Conservation (phyloP, 2,113 vertebrate genomes). For the Neoarius graeffei region DNA sequence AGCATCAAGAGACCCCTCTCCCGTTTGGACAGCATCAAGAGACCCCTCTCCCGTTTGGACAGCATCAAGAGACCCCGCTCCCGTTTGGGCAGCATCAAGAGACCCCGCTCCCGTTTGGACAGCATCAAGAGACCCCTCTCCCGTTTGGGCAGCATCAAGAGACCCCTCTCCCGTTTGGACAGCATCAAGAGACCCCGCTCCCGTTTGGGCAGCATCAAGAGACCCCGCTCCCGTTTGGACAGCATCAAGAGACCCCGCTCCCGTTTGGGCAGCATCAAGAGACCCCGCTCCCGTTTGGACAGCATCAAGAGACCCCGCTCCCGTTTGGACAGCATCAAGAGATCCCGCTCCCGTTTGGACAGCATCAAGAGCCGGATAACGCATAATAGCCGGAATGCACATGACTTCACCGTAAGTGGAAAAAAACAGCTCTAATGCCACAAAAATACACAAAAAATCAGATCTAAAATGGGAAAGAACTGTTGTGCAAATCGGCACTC, state of each 20-base stretch:
- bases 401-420: too few relatives aligned
- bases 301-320: not conserved
- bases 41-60: too few relatives aligned
- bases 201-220: not conserved
- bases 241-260: too few relatives aligned
- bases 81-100: too few relatives aligned
- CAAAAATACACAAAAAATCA: too few relatives aligned
- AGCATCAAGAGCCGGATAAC: not conserved
- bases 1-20: too few relatives aligned
- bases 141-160: not conserved
- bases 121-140: not conserved
- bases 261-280: not conserved
- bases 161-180: not conserved
- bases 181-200: not conserved
- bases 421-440: too few relatives aligned
- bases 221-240: not conserved
- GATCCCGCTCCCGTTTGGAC: not conserved
- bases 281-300: not conserved
- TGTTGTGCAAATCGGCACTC: too few relatives aligned
- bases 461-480: too few relatives aligned
- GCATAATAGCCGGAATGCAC: too few relatives aligned
- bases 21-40: too few relatives aligned
- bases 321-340: not conserved
- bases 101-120: not conserved
- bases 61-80: too few relatives aligned